A percentile compares a stretch with the other conserved stretches of the same genome.
These are phyloP conservation scores for Eristalis intricaria DNA, from an alignment of 2,888 invertebrate species.

Conservation along the genomic window DNA sequence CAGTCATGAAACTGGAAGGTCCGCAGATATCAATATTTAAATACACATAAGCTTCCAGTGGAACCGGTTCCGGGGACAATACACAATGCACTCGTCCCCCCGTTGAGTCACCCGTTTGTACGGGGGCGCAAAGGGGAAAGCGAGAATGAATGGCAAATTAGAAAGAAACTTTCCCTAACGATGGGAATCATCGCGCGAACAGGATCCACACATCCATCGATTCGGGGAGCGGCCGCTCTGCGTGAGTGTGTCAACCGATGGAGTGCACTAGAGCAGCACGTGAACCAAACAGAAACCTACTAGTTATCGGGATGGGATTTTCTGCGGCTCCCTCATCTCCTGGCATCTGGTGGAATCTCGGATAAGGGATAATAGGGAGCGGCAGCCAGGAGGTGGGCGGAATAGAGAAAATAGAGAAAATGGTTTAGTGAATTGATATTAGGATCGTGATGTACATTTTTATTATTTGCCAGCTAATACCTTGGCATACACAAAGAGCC, in stretches of 20 bases:
- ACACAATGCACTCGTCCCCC: constrained; percentile 5
- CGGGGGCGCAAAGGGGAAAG: neutral
- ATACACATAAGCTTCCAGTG: constrained; percentile 13
- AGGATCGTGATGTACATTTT: constrained; percentile 60
- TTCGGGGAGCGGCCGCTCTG: neutral
- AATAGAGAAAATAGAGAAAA: neutral
- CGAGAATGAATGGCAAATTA: constrained; percentile 42
- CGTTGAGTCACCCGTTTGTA: neutral
- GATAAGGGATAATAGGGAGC: constrained; percentile 37
- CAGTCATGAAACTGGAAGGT: constrained; percentile 25
- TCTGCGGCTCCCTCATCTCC: neutral
- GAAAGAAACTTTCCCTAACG: constrained; percentile 49
- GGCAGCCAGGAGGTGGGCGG: neutral
- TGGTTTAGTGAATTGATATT: constrained; percentile 55
- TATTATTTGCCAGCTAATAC: constrained; percentile 37
- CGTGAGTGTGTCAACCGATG: neutral
- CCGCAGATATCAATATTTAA: constrained; percentile 46
- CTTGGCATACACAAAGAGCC: constrained; percentile 11
- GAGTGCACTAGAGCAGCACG: constrained; percentile 1
- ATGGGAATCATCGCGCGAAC: constrained; percentile 45
- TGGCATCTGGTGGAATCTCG: neutral
- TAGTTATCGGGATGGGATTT: constrained; percentile 39
- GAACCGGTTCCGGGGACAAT: neutral
- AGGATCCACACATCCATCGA: neutral
- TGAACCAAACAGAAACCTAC: constrained; percentile 5